phyloP scores from a whole-genome alignment of 2,797 vertebrate species.

The Propithecus deckenii region DNA sequence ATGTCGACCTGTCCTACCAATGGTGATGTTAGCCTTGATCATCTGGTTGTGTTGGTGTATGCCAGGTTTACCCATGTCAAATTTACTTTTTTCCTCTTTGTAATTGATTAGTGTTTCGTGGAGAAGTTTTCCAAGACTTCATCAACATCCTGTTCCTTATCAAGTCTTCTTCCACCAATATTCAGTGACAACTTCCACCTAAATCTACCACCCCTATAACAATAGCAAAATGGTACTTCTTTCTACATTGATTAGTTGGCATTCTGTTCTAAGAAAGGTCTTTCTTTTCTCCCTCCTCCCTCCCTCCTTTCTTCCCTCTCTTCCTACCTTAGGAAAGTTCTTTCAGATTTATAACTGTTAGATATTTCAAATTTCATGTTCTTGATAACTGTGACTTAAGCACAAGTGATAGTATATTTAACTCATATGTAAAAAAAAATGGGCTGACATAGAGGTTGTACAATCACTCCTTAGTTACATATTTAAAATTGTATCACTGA shows the following conservation, averaged over 20 bases:
- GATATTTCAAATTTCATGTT: not conserved
- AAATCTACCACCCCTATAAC: not conserved
- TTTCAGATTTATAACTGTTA: conserved; percentile 4
- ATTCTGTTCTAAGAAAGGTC: conserved; percentile 5
- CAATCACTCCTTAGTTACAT: not conserved
- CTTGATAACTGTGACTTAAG: not conserved
- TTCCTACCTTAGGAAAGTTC: not conserved
- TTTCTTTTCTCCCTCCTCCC: not conserved
- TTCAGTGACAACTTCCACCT: not conserved
- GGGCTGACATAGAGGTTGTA: not conserved
- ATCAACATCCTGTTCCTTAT: not conserved
- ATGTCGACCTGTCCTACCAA: not conserved
- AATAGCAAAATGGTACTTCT: not conserved
- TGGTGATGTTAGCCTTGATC: not conserved
- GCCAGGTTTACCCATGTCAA: not conserved
- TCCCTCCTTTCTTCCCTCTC: not conserved
- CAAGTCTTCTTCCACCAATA: not conserved
- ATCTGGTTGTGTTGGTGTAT: not conserved
- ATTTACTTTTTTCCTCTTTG: not conserved
- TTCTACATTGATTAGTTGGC: not conserved
- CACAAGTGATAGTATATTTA: not conserved
- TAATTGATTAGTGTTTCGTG: not conserved
- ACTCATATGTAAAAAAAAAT: not conserved
- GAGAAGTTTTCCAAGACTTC: not conserved
- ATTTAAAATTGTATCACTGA: not conserved